phyloP scores from a whole-genome alignment of 1,140 invertebrate genomes.

The Rhagoletis pomonella region DNA sequence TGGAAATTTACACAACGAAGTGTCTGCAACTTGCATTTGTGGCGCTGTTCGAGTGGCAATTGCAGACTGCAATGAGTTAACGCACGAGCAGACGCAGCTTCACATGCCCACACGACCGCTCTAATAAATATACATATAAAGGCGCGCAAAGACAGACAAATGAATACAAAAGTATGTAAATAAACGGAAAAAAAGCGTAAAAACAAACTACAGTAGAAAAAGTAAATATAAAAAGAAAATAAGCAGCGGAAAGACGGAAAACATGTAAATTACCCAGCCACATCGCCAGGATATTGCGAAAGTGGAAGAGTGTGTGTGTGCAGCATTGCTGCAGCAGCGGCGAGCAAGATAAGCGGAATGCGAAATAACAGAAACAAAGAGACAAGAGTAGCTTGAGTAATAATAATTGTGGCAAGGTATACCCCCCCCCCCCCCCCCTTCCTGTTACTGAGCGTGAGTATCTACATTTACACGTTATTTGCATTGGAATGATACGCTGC shows the following conservation, averaged over 20 bases:
- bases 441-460: too few species aligned
- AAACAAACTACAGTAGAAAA: not conserved
- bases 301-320: conserved; percentile 22
- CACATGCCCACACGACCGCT: not conserved
- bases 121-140: not conserved
- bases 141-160: not conserved
- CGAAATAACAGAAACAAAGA: not conserved
- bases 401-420: too few species aligned
- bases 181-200: not conserved
- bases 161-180: conserved; percentile 29
- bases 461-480: too few species aligned
- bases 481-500: not conserved
- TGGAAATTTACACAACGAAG: conserved; percentile 9
- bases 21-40: conserved; percentile 21
- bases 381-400: too few species aligned
- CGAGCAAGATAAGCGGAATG: conserved; percentile 36
- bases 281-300: conserved; percentile 39
- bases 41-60: conserved; percentile 42
- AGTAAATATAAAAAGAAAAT: conserved; percentile 18
- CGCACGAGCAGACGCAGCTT: conserved; percentile 15
- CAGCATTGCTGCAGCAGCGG: not conserved
- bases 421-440: too few species aligned
- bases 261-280: conserved; percentile 51
- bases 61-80: conserved; percentile 28
- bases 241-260: not conserved